Evolutionary conservation across 1,140 invertebrate genomes (phyloP).

Genomic region (Dysdera silvatica): DNA sequence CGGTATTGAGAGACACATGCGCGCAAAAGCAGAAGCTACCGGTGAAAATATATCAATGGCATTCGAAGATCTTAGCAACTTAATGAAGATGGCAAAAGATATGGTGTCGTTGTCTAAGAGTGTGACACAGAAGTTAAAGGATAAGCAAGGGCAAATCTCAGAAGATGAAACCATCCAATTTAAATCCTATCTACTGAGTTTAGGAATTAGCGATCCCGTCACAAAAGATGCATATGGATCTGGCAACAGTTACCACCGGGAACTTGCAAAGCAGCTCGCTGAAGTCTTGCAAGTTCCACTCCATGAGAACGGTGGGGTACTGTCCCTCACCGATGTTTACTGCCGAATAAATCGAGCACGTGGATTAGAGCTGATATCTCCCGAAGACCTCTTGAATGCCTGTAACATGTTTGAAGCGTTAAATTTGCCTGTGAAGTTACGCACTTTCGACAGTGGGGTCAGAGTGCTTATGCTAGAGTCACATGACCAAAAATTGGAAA

Average conservation of each 20-base stretch:
- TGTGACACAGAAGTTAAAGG: conserved; percentile 87
- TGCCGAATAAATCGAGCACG: conserved; percentile 77
- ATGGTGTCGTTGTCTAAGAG: conserved; percentile 89
- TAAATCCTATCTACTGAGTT: conserved; percentile 88
- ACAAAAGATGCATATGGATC: conserved; percentile 78
- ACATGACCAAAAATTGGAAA: conserved; percentile 67
- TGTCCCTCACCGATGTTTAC: conserved; percentile 92
- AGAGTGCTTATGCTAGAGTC: conserved; percentile 74
- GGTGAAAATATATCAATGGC: conserved; percentile 84
- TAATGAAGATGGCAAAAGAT: conserved; percentile 92
- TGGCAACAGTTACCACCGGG: conserved; percentile 76
- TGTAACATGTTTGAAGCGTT: conserved; percentile 58
- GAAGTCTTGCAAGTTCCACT: conserved; percentile 72
- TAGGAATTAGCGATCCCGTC: conserved; percentile 86
- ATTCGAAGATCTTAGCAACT: conserved; percentile 88
- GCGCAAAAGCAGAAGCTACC: conserved; percentile 79
- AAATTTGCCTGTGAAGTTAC: conserved; percentile 57
- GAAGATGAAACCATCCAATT: conserved; percentile 95
- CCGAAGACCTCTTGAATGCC: conserved; percentile 88
- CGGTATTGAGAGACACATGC: conserved; percentile 86
- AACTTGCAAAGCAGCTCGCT: conserved; percentile 77
- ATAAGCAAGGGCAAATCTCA: conserved; percentile 89
- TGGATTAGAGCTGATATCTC: conserved; percentile 67
- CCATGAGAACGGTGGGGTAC: conserved; percentile 85
- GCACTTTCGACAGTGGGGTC: conserved; percentile 81